Percentiles rank a stretch among this genome's conserved stretches.
These are phyloP conservation scores for Zaprionus nigranus DNA, from an alignment of 1,140 invertebrate genomes.

Conservation along the genomic window DNA sequence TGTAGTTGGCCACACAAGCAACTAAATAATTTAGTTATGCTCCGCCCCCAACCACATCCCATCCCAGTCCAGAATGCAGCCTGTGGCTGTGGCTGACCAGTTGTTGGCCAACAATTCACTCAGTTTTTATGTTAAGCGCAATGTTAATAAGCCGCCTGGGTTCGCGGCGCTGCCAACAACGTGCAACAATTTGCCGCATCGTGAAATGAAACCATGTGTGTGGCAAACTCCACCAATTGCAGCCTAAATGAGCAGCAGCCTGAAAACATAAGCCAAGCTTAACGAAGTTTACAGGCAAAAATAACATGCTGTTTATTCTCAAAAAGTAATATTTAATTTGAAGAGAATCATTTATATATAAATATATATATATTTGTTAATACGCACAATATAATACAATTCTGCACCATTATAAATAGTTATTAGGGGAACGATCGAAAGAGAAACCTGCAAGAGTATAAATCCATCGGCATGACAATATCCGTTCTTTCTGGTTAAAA, in stretches of 20 bases:
- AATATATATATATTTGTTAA: too few relatives aligned
- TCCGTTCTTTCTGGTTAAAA: too few relatives aligned
- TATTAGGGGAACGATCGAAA: too few relatives aligned
- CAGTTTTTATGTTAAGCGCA: conserved; percentile 49
- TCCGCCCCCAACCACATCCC: conserved; percentile 34
- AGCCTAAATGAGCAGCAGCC: neutral
- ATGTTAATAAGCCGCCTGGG: conserved; percentile 61
- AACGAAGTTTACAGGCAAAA: too few relatives aligned
- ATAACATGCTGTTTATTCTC: too few relatives aligned
- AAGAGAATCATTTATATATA: neutral
- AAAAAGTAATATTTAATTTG: neutral
- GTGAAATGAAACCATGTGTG: neutral
- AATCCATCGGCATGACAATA: too few relatives aligned
- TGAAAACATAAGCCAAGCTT: neutral
- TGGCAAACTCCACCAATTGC: neutral
- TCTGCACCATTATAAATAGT: too few relatives aligned
- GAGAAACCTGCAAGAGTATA: too few relatives aligned
- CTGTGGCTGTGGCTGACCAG: conserved; percentile 61
- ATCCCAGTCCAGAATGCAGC: neutral
- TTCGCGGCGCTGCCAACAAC: neutral
- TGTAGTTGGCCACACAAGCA: conserved; percentile 53
- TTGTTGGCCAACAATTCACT: conserved; percentile 50
- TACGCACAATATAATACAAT: too few relatives aligned
- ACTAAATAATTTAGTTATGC: conserved; percentile 80
- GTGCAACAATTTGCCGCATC: conserved; percentile 15